phyloP scores from a whole-genome alignment of 2,113 vertebrate genomes.

The Strix uralensis region DNA sequence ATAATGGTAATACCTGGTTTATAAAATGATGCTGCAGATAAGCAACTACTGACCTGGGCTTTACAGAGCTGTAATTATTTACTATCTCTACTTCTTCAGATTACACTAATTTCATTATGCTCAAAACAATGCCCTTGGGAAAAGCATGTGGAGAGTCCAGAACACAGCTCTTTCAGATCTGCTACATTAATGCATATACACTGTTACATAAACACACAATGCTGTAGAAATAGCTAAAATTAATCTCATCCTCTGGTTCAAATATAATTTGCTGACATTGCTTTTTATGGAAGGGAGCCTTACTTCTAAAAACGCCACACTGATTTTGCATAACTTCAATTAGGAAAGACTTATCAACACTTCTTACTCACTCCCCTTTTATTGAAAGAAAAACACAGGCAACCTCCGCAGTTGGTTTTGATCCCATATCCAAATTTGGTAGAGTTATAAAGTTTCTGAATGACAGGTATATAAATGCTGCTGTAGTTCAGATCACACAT shows the following conservation, averaged over 20 bases:
- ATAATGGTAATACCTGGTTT: neutral
- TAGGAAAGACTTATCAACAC: neutral
- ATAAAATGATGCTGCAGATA: neutral
- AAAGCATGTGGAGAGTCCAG: neutral
- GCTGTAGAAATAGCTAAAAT: neutral
- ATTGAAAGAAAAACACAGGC: neutral
- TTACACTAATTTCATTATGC: neutral
- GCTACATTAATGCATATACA: neutral
- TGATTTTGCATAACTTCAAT: neutral
- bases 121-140: neutral
- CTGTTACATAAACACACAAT: neutral
- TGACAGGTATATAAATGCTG: slow-evolving; percentile 15
- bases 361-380: neutral
- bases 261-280: neutral
- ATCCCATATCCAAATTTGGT: neutral
- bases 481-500: slow-evolving; percentile 10
- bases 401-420: neutral
- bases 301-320: neutral
- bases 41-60: neutral
- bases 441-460: neutral
- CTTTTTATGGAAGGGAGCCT: neutral
- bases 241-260: neutral
- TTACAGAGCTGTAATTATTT: neutral
- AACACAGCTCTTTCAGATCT: neutral
- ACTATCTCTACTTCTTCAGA: neutral